Conservation (phyloP, 2,888 invertebrate species). For the Agelastica alni region DNA sequence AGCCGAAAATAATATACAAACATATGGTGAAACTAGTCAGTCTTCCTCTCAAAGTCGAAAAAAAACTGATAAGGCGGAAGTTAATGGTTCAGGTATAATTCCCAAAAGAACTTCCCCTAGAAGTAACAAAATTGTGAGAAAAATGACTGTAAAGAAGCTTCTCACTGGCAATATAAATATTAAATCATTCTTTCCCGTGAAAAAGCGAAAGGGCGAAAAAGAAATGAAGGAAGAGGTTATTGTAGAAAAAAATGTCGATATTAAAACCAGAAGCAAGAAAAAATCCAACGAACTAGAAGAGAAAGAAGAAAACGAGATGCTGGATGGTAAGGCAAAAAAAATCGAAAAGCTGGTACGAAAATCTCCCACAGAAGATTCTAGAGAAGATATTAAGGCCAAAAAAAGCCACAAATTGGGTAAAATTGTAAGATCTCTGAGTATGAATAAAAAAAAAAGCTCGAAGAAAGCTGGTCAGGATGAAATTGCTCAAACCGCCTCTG, state of each 20-base stretch:
- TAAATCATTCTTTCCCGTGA: conserved; percentile 48
- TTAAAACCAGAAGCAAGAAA: conserved; percentile 26
- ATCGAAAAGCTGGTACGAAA: too few relatives aligned
- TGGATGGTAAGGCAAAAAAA: too few relatives aligned
- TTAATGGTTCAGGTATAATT: conserved; percentile 10
- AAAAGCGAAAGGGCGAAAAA: conserved; percentile 38
- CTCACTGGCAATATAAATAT: conserved; percentile 43
- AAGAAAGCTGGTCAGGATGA: conserved; percentile 21
- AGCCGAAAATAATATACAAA: conserved; percentile 16
- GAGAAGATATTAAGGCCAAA: conserved; percentile 23
- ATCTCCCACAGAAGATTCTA: conserved; percentile 6
- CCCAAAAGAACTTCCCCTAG: conserved; percentile 36
- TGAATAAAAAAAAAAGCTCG: conserved; percentile 33
- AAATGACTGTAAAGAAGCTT: conserved; percentile 34
- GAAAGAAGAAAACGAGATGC: conserved; percentile 9
- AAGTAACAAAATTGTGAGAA: conserved; percentile 29
- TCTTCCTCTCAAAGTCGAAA: conserved; percentile 6
- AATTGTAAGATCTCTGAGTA: conserved; percentile 36
- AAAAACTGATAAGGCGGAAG: conserved; percentile 16
- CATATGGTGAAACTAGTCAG: conserved; percentile 10
- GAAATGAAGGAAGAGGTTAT: conserved; percentile 7
- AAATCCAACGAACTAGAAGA: conserved; percentile 25
- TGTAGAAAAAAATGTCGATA: conserved; percentile 4
- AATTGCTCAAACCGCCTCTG: conserved; percentile 4
- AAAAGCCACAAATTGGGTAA: conserved; percentile 34